Conservation (phyloP, 1,140 invertebrate genomes). For the Pogonognathellus flavescens region DNA sequence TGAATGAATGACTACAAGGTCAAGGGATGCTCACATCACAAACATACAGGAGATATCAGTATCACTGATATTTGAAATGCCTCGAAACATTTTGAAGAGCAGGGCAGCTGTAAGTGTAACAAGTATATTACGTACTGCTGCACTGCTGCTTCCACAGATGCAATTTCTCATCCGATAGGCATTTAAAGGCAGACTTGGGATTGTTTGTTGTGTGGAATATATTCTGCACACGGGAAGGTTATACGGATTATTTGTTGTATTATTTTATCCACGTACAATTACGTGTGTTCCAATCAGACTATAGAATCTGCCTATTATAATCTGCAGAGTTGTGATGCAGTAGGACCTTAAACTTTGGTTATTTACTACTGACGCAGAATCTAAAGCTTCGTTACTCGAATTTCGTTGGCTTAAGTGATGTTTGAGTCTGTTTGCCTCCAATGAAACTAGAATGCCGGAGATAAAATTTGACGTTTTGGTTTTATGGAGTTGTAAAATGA, state of each 20-base stretch:
- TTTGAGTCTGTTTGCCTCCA: neutral
- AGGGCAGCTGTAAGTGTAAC: neutral
- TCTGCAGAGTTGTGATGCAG: too few relatives aligned
- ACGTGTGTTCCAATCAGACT: too few relatives aligned
- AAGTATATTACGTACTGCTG: neutral
- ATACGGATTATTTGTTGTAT: too few relatives aligned
- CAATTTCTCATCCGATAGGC: too few relatives aligned
- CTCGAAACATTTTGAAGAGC: conserved; percentile 16
- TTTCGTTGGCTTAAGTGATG: neutral
- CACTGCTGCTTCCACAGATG: too few relatives aligned
- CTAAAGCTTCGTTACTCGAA: neutral
- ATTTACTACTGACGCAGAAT: too few relatives aligned
- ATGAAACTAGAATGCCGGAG: neutral
- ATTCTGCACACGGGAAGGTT: too few relatives aligned
- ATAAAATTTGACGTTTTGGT: conserved; percentile 17
- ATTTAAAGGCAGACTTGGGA: too few relatives aligned
- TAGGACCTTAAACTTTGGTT: neutral
- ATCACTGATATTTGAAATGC: conserved; percentile 9
- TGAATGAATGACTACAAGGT: conserved; percentile 46
- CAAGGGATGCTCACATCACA: neutral
- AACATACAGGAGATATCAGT: neutral
- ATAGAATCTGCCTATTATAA: too few relatives aligned
- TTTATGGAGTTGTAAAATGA: conserved; percentile 34
- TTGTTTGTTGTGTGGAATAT: too few relatives aligned
- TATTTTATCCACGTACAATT: too few relatives aligned